Conservation (phyloP, 1,140 invertebrate species). For the Ridgeia piscesae region DNA sequence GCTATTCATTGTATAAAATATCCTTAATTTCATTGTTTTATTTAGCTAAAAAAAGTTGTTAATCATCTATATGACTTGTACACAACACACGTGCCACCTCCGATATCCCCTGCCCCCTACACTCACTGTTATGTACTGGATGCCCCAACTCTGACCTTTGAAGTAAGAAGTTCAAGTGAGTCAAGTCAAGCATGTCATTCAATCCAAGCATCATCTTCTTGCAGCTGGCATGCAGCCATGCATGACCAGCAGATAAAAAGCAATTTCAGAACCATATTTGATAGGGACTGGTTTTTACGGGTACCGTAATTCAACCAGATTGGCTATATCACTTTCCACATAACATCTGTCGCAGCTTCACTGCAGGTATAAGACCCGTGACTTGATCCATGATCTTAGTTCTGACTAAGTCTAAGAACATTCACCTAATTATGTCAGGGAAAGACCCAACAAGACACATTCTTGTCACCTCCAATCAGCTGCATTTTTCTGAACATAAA, state of each 20-base stretch:
- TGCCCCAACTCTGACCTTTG: not conserved
- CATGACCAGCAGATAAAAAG: not conserved
- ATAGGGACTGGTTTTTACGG: not conserved
- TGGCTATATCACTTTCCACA: not conserved
- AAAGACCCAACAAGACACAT: not conserved
- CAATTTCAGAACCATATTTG: conserved; percentile 6
- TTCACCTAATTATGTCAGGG: not conserved
- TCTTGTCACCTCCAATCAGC: not conserved
- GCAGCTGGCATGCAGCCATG: not conserved
- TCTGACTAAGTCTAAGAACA: not conserved
- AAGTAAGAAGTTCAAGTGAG: not conserved
- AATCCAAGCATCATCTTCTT: conserved; percentile 1
- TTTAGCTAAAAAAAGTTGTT: not conserved
- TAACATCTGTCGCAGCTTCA: not conserved
- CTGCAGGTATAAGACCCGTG: not conserved
- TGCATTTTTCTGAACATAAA: not conserved
- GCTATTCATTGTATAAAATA: too few relatives aligned
- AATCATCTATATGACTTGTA: not conserved
- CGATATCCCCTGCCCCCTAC: not conserved
- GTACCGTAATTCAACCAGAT: not conserved
- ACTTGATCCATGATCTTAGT: not conserved
- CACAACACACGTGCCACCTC: too few relatives aligned
- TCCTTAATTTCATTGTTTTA: not conserved
- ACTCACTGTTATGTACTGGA: not conserved
- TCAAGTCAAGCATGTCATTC: not conserved